Evolutionary conservation across 2,113 vertebrate species (phyloP).

Genomic region (Pantherophis guttatus): DNA sequence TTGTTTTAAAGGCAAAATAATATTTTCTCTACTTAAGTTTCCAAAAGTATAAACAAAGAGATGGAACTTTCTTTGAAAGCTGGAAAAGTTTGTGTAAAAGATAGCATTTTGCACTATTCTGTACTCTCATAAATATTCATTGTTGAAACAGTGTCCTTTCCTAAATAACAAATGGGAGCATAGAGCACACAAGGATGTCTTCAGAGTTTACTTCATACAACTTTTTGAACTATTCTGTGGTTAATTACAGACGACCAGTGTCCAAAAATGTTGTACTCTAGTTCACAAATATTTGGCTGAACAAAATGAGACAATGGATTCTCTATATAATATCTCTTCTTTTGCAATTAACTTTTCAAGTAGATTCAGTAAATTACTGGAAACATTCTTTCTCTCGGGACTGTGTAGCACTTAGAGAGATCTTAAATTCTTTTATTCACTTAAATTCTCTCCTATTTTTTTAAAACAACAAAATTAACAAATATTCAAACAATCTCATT

Average conservation of each 20-base stretch:
- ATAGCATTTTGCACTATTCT: slow-evolving; percentile 6
- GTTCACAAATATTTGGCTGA: slow-evolving; percentile 19
- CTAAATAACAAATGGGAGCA: slow-evolving; percentile 10
- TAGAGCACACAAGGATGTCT: slow-evolving; percentile 9
- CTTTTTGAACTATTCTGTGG: slow-evolving; percentile 6
- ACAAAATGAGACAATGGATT: slow-evolving; percentile 1
- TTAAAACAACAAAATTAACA: background rate
- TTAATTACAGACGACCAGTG: slow-evolving; percentile 1
- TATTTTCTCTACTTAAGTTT: slow-evolving; percentile 23
- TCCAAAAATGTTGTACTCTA: slow-evolving; percentile 21
- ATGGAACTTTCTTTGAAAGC: slow-evolving; percentile 11
- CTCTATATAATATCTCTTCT: background rate
- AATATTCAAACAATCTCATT: background rate
- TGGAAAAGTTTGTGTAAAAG: slow-evolving; percentile 10
- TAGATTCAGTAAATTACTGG: background rate
- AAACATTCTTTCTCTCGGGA: slow-evolving; percentile 1
- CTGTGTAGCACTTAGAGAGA: background rate
- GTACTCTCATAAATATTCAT: slow-evolving; percentile 23
- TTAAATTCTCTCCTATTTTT: background rate
- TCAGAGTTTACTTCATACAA: slow-evolving; percentile 15
- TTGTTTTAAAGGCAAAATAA: background rate
- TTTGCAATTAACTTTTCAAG: background rate
- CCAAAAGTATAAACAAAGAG: slow-evolving; percentile 25
- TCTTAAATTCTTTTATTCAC: background rate
- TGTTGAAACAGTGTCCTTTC: slow-evolving; percentile 14